These are phyloP conservation scores for Pocillopora meandrina DNA, from an alignment of 92 coral and sea anemone genomes.

Conservation along the genomic window DNA sequence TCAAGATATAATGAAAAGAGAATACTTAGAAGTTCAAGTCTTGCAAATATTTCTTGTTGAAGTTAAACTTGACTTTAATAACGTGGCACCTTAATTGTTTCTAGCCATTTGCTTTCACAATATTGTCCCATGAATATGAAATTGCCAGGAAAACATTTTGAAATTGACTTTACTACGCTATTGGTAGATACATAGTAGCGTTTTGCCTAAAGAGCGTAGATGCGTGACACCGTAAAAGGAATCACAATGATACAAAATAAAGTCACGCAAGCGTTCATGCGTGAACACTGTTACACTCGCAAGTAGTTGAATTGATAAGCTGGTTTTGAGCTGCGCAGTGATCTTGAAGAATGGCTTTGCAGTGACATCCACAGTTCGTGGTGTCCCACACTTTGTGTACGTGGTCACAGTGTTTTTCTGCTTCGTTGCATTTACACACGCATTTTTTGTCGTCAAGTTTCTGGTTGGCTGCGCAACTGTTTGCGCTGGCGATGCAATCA, in stretches of 20 bases:
- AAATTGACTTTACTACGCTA: too few relatives aligned
- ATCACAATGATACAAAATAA: too few relatives aligned
- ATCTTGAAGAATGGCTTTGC: neutral
- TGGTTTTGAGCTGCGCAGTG: conserved; percentile 2
- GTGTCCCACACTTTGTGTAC: conserved; percentile 35
- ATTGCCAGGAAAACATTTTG: too few relatives aligned
- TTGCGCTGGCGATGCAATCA: conserved; percentile 7
- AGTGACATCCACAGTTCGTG: conserved; percentile 46
- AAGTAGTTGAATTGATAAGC: conserved; percentile 11
- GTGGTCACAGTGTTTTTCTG: neutral
- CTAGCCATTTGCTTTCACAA: too few relatives aligned
- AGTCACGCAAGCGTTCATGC: neutral
- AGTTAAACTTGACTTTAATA: too few relatives aligned
- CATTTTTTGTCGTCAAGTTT: conserved; percentile 17
- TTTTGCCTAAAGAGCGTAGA: neutral
- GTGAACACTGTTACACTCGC: conserved; percentile 19
- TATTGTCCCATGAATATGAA: too few relatives aligned
- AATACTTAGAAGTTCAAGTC: too few relatives aligned
- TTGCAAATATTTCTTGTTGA: too few relatives aligned
- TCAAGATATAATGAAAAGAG: too few relatives aligned
- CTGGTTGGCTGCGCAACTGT: conserved; percentile 21
- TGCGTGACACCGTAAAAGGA: neutral
- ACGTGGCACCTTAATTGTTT: too few relatives aligned
- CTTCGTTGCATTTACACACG: conserved; percentile 28
- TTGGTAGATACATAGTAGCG: too few relatives aligned